A percentile compares a stretch with the other conserved stretches of the same genome.
These are phyloP conservation scores for Ischnura elegans DNA, from an alignment of 2,888 invertebrate genomes.

Conservation along the genomic window DNA sequence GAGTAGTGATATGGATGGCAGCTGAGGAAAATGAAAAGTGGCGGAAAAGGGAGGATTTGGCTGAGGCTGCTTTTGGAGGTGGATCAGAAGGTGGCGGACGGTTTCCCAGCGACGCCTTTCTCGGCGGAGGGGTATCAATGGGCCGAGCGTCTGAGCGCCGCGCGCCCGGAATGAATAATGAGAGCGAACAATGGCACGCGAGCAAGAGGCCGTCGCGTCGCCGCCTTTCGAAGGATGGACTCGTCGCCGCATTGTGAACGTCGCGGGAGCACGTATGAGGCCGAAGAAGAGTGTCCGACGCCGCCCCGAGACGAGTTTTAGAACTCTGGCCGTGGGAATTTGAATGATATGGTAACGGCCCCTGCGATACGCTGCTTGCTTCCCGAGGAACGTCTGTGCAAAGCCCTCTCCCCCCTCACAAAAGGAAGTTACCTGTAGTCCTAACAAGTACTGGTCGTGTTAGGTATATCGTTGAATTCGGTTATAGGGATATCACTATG, in stretches of 20 bases:
- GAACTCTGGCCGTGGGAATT: neutral
- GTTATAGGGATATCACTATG: too few species aligned
- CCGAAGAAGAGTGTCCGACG: neutral
- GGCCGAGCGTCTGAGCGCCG: slow-evolving; percentile 17
- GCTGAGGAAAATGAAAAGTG: neutral
- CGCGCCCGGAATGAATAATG: slow-evolving; percentile 16
- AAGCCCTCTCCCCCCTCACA: neutral
- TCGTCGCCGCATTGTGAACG: neutral
- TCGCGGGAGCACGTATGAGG: neutral
- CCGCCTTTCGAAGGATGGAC: neutral
- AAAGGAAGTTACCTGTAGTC: neutral
- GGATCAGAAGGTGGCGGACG: neutral
- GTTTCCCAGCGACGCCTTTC: slow-evolving; percentile 44
- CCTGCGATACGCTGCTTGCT: neutral
- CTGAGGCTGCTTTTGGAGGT: neutral
- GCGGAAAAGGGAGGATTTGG: neutral
- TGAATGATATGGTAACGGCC: neutral
- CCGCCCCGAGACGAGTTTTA: neutral
- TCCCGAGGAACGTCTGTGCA: neutral
- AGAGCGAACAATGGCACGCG: slow-evolving; percentile 18
- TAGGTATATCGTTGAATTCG: too few species aligned
- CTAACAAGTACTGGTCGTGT: neutral
- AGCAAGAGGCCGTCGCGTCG: slow-evolving; percentile 4
- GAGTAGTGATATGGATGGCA: neutral
- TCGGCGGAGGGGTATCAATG: neutral